Evolutionary conservation across 2,113 vertebrate genomes (phyloP).

Genomic region (Etia nguti): DNA sequence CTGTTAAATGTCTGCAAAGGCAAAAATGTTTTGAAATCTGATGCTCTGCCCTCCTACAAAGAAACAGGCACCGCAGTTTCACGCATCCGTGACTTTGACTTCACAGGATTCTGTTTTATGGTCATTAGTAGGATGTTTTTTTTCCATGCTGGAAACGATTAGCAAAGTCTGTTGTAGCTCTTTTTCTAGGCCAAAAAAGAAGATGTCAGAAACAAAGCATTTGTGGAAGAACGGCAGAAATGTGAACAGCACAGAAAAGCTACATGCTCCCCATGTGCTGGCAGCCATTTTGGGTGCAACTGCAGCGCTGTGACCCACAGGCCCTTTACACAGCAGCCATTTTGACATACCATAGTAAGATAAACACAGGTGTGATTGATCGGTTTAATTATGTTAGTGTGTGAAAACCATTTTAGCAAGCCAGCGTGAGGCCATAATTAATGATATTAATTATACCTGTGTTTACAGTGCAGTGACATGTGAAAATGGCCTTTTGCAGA

Average conservation of each 20-base stretch:
- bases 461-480: neutral
- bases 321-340: neutral
- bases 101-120: constrained; percentile 45
- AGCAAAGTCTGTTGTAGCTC: constrained; percentile 31
- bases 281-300: constrained; percentile 8
- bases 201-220: constrained; percentile 33
- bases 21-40: constrained; percentile 30
- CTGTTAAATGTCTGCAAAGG: constrained; percentile 8
- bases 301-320: neutral
- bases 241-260: constrained; percentile 4
- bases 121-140: neutral
- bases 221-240: constrained; percentile 28
- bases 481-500: neutral
- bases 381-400: neutral
- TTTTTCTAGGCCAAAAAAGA: neutral
- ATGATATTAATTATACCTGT: neutral
- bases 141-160: constrained; percentile 52
- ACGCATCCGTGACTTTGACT: constrained; percentile 27
- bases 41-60: constrained; percentile 44
- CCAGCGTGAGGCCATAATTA: neutral
- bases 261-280: constrained; percentile 1
- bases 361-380: neutral
- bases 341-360: neutral
- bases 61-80: neutral
- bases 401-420: neutral